phyloP scores from a whole-genome alignment of 1,140 invertebrate genomes.

The Zaprionus taronus region DNA sequence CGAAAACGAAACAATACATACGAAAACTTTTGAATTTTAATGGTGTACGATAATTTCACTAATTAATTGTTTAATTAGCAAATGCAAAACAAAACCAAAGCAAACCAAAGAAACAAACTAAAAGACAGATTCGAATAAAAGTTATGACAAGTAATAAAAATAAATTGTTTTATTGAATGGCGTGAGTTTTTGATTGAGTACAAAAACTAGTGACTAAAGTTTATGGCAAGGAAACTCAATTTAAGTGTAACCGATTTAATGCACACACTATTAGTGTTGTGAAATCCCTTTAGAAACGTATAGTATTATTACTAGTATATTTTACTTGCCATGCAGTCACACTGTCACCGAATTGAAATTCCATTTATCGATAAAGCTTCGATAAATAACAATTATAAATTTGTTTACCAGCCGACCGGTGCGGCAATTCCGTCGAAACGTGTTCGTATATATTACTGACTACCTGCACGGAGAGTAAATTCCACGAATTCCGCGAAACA shows the following conservation, averaged over 20 bases:
- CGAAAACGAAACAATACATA: conserved; percentile 34
- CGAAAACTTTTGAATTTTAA: conserved; percentile 58
- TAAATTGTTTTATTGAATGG: neutral
- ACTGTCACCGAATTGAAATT: neutral
- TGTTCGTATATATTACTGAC: conserved; percentile 9
- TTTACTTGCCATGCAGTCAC: conserved; percentile 4
- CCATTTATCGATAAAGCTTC: conserved; percentile 20
- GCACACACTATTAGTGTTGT: conserved; percentile 3
- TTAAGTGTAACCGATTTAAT: conserved; percentile 1
- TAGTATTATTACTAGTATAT: conserved; percentile 6
- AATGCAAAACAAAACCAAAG: conserved; percentile 48
- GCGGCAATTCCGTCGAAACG: conserved; percentile 31
- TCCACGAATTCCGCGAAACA: conserved; percentile 29
- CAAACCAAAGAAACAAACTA: conserved; percentile 48
- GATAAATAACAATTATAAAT: conserved; percentile 39
- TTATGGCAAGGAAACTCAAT: neutral
- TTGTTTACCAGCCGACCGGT: conserved; percentile 56
- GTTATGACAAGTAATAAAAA: conserved; percentile 51
- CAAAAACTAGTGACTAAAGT: no score
- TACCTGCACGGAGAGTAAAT: conserved; percentile 26
- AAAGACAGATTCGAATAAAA: conserved; percentile 77
- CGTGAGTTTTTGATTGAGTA: neutral
- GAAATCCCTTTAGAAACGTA: neutral
- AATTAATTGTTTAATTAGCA: conserved; percentile 71
- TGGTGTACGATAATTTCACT: conserved; percentile 70